phyloP scores from a whole-genome alignment of 1,140 invertebrate species.

The Agraylea sexmaculata region DNA sequence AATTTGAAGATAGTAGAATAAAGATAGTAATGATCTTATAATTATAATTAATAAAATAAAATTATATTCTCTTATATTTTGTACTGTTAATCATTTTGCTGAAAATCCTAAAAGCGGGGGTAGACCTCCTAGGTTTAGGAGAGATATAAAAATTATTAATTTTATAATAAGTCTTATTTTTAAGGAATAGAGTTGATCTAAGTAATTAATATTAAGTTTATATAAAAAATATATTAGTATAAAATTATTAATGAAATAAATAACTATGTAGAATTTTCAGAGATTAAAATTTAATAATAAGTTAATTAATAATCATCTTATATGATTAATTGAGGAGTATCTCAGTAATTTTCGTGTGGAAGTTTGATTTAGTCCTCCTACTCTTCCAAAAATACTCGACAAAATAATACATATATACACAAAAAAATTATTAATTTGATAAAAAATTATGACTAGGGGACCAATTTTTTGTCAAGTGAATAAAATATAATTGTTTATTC shows the following conservation, averaged over 20 bases:
- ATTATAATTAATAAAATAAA: constrained; percentile 31
- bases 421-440: constrained; percentile 30
- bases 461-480: constrained; percentile 43
- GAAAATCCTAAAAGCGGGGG: constrained; percentile 43
- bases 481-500: constrained; percentile 34
- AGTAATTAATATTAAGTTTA: constrained; percentile 31
- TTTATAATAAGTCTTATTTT: constrained; percentile 29
- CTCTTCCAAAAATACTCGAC: constrained; percentile 27
- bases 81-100: constrained; percentile 40
- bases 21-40: constrained; percentile 35
- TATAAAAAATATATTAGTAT: constrained; percentile 33
- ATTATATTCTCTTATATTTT: constrained; percentile 31
- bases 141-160: constrained; percentile 35
- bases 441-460: constrained; percentile 32
- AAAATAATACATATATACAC: constrained; percentile 29
- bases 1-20: constrained; percentile 37
- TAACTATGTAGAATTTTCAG: constrained; percentile 33
- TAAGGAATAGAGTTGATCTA: constrained; percentile 34
- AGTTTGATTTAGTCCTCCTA: constrained; percentile 37
- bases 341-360: constrained; percentile 39
- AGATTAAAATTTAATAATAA: constrained; percentile 29
- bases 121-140: constrained; percentile 39
- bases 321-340: constrained; percentile 43
- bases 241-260: constrained; percentile 32
- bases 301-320: constrained; percentile 36